These are phyloP conservation scores for Agonopterix alstromeriana DNA, from an alignment of 2,888 invertebrate species.

Conservation along the genomic window DNA sequence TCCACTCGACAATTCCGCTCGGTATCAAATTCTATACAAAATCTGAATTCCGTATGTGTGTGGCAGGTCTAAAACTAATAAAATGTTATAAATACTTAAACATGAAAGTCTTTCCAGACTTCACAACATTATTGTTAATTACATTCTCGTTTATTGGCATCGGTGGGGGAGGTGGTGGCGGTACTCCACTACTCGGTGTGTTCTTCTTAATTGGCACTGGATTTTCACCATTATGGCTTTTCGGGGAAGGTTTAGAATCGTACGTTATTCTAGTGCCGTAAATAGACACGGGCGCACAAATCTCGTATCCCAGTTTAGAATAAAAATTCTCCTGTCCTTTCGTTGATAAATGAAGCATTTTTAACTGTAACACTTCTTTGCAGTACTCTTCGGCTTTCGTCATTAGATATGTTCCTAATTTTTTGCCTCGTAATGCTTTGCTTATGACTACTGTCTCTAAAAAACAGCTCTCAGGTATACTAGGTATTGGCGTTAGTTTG, in stretches of 20 bases:
- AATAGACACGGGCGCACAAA: slow-evolving; percentile 82
- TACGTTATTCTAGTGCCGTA: slow-evolving; percentile 68
- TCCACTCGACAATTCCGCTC: too few relatives aligned
- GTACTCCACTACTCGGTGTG: slow-evolving; percentile 16
- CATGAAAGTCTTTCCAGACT: slow-evolving; percentile 58
- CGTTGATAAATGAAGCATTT: slow-evolving; percentile 81
- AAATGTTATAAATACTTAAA: slow-evolving; percentile 41
- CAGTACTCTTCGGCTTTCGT: slow-evolving; percentile 85
- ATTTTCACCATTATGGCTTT: slow-evolving; percentile 24
- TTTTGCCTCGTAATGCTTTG: slow-evolving; percentile 82
- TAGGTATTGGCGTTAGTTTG: slow-evolving; percentile 85
- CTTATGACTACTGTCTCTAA: slow-evolving; percentile 90
- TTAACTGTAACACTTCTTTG: slow-evolving; percentile 76
- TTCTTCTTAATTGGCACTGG: slow-evolving; percentile 25
- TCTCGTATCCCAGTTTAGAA: slow-evolving; percentile 82
- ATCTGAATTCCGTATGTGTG: too few relatives aligned
- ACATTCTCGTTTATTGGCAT: slow-evolving; percentile 38
- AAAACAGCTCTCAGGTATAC: slow-evolving; percentile 83
- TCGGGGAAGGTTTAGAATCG: slow-evolving; percentile 15
- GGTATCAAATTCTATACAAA: too few relatives aligned
- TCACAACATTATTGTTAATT: slow-evolving; percentile 28
- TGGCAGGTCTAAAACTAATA: too few relatives aligned
- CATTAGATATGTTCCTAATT: slow-evolving; percentile 86
- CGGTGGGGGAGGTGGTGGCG: slow-evolving; percentile 58
- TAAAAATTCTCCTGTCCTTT: slow-evolving; percentile 87